Evolutionary conservation across 2,797 vertebrate species (phyloP), one percentile per base, ranked within the genome.

Genomic region (Ibycter americanus): DNA sequence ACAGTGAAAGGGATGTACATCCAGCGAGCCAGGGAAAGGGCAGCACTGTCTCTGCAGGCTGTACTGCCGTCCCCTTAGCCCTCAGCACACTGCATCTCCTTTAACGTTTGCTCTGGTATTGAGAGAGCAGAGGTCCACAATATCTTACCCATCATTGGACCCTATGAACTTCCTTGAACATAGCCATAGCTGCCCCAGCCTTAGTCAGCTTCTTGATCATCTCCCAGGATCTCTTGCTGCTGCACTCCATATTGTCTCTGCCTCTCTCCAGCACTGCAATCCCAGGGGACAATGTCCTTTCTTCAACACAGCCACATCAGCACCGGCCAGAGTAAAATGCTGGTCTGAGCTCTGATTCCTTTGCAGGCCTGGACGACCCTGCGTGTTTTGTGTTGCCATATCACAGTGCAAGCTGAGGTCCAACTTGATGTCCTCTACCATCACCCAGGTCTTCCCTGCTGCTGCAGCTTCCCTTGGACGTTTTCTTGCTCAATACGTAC

Each of bases 181-280:
- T 59, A 95, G n/a, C 83, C 27, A 72, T 88, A 40, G 95, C 76
- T 97, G 73, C 78, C 68, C 61, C 77, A 96, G 91, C 85, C 95
- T 85, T 87, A 95, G 93, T 89, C 79, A 95, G 78, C 66, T 94
- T 63, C 89, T 94, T 56, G 52, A 32, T 59, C 31, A 34, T 55
- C 31, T 67, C 49, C 26, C 61, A 67, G 58, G 29, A 88, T 59
- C 23, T 89, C 40, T 44, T 89, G 54, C 40, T 78, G 44, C 44
- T 70, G 47, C 6, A 2, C 38, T 81, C 34, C 44, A 31, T 19
- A 11, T 25, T 4, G 2, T 42, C 58, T 84, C 66, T 79, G 87
- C n/a, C 47, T 83, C 38, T 67, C 29, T 44, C 27, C 40, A 59
- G 20, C n/a, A 23, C 34, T 36, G 32, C 3, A 2, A 46, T 67